Percentiles rank a stretch among this genome's conserved stretches.
Conservation (phyloP, 2,113 vertebrate genomes). For the Colistium nudipinnis region DNA sequence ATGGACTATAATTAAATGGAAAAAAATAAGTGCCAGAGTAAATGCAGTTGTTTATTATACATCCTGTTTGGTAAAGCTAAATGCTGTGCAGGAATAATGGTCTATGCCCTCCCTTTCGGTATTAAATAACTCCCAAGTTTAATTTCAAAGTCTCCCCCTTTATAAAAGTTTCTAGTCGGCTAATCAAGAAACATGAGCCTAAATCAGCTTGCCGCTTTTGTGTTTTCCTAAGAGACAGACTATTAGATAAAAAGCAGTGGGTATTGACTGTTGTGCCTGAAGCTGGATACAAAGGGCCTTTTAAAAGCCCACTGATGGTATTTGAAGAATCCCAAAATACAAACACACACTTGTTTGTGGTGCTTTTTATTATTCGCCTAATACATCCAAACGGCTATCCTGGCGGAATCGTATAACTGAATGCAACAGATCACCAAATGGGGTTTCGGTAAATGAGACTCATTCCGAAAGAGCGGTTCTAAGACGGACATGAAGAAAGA, state of each 20-base stretch:
- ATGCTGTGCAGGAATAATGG: slow-evolving; percentile 13
- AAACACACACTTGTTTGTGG: slow-evolving; percentile 44
- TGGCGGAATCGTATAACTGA: slow-evolving; percentile 29
- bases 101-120: not conserved
- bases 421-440: slow-evolving; percentile 35
- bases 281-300: slow-evolving; percentile 57
- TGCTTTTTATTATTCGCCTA: slow-evolving; percentile 21
- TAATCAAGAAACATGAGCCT: slow-evolving; percentile 38
- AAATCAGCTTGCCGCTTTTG: slow-evolving; percentile 30
- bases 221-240: slow-evolving; percentile 51
- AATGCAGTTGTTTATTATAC: slow-evolving; percentile 21
- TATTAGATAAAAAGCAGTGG: slow-evolving; percentile 37
- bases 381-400: slow-evolving; percentile 34
- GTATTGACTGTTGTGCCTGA: slow-evolving; percentile 52
- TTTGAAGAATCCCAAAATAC: slow-evolving; percentile 52
- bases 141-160: slow-evolving; percentile 41
- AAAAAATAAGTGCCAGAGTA: slow-evolving; percentile 17
- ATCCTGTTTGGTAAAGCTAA: slow-evolving; percentile 32
- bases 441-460: slow-evolving; percentile 43
- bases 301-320: slow-evolving; percentile 50
- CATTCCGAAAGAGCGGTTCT: slow-evolving; percentile 20
- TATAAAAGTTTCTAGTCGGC: slow-evolving; percentile 21
- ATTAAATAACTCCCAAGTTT: slow-evolving; percentile 12
- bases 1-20: slow-evolving; percentile 44
- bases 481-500: slow-evolving; percentile 9